Base-by-base conservation (phyloP, 2,888 invertebrate genomes). In the Drosophila sordidula region DNA sequence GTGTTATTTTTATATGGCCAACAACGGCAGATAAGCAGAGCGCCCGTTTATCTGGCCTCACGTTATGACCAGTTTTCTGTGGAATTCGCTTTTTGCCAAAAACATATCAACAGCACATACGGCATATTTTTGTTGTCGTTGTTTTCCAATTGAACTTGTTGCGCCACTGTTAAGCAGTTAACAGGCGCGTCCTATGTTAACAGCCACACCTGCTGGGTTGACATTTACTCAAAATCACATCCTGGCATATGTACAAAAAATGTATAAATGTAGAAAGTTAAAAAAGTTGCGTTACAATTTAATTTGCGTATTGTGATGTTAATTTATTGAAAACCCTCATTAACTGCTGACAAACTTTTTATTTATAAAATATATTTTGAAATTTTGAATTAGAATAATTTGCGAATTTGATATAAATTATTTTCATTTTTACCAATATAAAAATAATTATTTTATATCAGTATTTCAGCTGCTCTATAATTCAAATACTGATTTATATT, bases 21-120 rank as follows among this genome's bases (percentile, higher is more conserved):
- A 57, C 47, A 58, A 29, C 46, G n/a, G 32, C 57, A 77, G 80
- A 80, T 77, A 80, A 80, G 63, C 80, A 16, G 6, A 58, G 58
- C 45, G 75, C 29, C 2, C 12, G 34, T 78, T 70, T 76, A 78
- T 78, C 70, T 46, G 50, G 50, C 49, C 64, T 57, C 54, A 62
- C 42, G 56, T 70, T 64, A 62, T 65, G 64, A 77, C 78, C 73
- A 59, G 83, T 78, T 83, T 26, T 34, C 34, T 12, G 12, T 39
- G 65, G 61, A 71, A 65, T 76, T 79, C 34, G 46, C 41, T 39
- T 52, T 45, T 64, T 49, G 57, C 32, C 52, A 49, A 72, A 63
- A 72, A 58, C 66, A 65, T 50, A 65, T 42, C 45, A 49, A 32
- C 29, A 67, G 36, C 49, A 59, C 52, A 34, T 47, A 47, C 32